Evolutionary conservation across 2,888 invertebrate species (phyloP).

Genomic region (Pollenia griseotomentosa): DNA sequence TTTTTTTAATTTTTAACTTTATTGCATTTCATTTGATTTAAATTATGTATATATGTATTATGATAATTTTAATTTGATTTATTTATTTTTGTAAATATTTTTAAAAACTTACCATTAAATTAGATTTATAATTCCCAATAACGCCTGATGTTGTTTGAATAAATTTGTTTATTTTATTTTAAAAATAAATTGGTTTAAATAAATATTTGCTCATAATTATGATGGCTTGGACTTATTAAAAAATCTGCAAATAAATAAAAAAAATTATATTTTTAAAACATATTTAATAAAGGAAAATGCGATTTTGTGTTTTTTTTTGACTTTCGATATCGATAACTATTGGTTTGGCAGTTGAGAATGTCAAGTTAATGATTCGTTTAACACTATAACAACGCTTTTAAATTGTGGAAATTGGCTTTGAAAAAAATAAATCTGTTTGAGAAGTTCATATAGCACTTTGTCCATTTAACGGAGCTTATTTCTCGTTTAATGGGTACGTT

Average conservation of each 20-base stretch:
- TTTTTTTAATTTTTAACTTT: background rate
- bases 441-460: too few relatives aligned
- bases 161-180: background rate
- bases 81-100: background rate
- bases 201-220: background rate
- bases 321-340: too few relatives aligned
- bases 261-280: background rate
- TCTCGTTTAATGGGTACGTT: too few relatives aligned
- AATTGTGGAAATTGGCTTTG: too few relatives aligned
- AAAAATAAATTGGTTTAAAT: background rate
- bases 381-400: too few relatives aligned
- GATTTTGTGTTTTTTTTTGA: too few relatives aligned
- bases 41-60: background rate
- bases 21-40: background rate
- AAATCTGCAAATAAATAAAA: slow-evolving; percentile 2
- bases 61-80: background rate
- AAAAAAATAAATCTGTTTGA: too few relatives aligned
- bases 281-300: background rate
- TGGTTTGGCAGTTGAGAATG: too few relatives aligned
- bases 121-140: background rate
- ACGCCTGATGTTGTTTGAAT: background rate
- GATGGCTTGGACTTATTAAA: background rate
- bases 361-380: too few relatives aligned
- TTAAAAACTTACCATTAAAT: slow-evolving; percentile 29
- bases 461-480: too few relatives aligned